Evolutionary conservation across 2,888 invertebrate species (phyloP), one percentile per base, ranked within the genome.

Genomic region (Pyrocoelia pectoralis): DNA sequence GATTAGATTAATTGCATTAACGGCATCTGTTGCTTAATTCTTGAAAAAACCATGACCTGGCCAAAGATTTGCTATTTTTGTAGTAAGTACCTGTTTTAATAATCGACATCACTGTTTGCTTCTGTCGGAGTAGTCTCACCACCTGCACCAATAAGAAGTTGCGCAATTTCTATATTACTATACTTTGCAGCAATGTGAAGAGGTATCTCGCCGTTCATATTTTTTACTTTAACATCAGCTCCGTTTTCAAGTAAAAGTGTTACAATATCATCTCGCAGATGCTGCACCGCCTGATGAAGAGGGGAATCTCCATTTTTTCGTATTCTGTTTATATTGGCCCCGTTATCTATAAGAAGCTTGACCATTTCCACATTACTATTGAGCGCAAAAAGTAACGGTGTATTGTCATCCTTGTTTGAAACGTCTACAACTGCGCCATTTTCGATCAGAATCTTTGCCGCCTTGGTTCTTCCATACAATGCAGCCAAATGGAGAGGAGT

Each of bases 401-500:
- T 49, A 12, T 19, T 19, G 10, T 19, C 24, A 3, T 49, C 49
- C n/a, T 49, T 19, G 17, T 49, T 49, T 4, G 12, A 1, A 1
- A 24, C 49, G n/a, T 49, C 49, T n/a, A 49, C 49, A 10, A 2
- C 4, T 12, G 19, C 19, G 10, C 49, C 49, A 8, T 49, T 17
- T 8, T 49, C 18, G n/a, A 49, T n/a, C 9, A 49, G 24, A 14
- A 49, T n/a, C 17, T 49, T 17, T 18, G 24, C 19, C 8, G 19
- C 18, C 2, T 49, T 49, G 2, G 15, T 12, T 24, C 6, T n/a
- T 17, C 49, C 49, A 12, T 19, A 24, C 18, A 24, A 49, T 1
- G 49, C 24, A 24, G 49, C 49, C 9, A 49, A 18, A 12, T 49
- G 49, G 6, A 49, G 49, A 6, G 49, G 49, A 3, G 49, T 49